Conservation (phyloP, 35 echinoderm and acorn worm genomes). For the Strongylocentrotus purpuratus region DNA sequence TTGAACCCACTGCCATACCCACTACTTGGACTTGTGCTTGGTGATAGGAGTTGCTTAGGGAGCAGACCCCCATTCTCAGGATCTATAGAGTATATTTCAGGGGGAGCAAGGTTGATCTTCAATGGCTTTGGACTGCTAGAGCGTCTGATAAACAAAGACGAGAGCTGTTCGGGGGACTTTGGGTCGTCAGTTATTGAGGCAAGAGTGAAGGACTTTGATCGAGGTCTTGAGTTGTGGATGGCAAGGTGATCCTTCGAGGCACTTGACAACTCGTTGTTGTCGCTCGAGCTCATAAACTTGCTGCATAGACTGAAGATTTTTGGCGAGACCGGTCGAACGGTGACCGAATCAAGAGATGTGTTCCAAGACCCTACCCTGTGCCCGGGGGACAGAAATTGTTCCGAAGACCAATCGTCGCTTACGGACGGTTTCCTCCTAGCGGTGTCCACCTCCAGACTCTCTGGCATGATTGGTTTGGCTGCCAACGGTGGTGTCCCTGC, state of each 20-base stretch:
- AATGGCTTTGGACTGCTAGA: conserved; percentile 65
- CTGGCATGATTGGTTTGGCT: conserved; percentile 25
- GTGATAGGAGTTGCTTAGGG: conserved; percentile 56
- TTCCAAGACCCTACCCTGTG: not conserved
- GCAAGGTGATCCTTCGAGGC: conserved; percentile 16
- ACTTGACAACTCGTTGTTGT: conserved; percentile 27
- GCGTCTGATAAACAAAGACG: conserved; percentile 55
- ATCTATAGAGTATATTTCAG: conserved; percentile 42
- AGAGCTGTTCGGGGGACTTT: conserved; percentile 44
- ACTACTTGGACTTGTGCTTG: conserved; percentile 83
- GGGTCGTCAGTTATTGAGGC: conserved; percentile 49
- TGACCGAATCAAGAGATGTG: conserved; percentile 53
- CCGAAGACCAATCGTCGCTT: conserved; percentile 25
- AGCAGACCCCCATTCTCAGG: not conserved
- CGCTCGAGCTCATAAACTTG: conserved; percentile 49
- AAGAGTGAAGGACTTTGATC: conserved; percentile 65
- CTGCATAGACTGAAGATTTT: conserved; percentile 81
- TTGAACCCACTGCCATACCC: conserved; percentile 89
- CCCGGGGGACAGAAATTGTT: not conserved
- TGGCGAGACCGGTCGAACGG: conserved; percentile 79
- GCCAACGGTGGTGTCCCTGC: not conserved
- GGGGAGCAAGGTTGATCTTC: conserved; percentile 41
- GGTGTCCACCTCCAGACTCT: conserved; percentile 37
- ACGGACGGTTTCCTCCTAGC: conserved; percentile 38
- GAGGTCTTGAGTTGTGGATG: conserved; percentile 32